Evolutionary conservation across 2,888 invertebrate genomes (phyloP), one percentile per base, ranked within the genome.

Genomic region (Caenorhabditis becei): DNA sequence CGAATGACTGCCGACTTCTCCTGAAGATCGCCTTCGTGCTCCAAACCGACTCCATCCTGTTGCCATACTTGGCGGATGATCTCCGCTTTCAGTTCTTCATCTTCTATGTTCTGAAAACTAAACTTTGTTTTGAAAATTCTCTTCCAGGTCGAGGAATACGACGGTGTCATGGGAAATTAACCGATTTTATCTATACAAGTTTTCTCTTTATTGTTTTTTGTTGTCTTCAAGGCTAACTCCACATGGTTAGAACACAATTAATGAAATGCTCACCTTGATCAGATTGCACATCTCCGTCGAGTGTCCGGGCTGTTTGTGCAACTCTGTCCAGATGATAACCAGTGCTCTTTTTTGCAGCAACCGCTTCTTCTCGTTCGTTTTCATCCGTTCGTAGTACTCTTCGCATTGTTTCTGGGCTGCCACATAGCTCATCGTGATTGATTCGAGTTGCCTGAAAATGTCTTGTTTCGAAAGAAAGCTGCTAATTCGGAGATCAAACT

Each of bases 401-500:
- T 20, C 35, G 0, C 61, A 51, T 7, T 58, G 58, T 18, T 59
- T 59, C 5, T 51, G 58, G 10, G 59, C 49, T 7, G 65, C 23
- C 32, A 77, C 47, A 24, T 67, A 77, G 62, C 70, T 69, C 59
- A 80, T 77, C 16, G 75, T 75, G 11, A 75, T 20, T 0, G 77
- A 77, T 51, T 80, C 80, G 1, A 80, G 32, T 37, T 77, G 77
- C 44, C 80, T 80, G 71, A 35, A 75, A 67, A 1, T 1, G 14
- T 7, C 7, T 14, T 10, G 14, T 24, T 59, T 11, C 3, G 10
- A 10, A 18, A 5, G 24, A 51, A 18, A 32, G 16, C 7, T 32
- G 18, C 5, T 32, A 32, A 32, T 7, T 32, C 32, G 10, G 10
- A 32, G 32, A 32, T 7, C 5, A 32, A 10, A 32, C 54, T 51